These are phyloP conservation scores for Hydropotes inermis DNA, from an alignment of 2,113 vertebrate genomes.

Conservation along the genomic window DNA sequence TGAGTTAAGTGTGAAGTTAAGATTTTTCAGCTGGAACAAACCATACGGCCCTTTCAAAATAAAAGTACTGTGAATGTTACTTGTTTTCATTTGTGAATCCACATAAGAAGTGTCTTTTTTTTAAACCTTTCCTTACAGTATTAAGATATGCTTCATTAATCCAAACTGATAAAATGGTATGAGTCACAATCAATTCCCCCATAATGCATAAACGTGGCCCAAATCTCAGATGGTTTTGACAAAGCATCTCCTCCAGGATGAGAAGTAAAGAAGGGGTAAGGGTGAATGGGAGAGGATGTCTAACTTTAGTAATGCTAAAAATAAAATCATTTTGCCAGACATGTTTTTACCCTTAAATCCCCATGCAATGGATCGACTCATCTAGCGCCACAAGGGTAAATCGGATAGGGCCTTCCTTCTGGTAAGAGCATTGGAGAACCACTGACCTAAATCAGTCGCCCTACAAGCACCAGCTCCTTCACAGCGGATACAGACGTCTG, in stretches of 20 bases:
- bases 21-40: conserved; percentile 35
- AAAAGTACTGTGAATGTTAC: background rate
- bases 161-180: background rate
- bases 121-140: background rate
- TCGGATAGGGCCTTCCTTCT: background rate
- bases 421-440: background rate
- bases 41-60: background rate
- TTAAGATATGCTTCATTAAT: background rate
- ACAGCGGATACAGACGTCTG: background rate
- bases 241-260: background rate
- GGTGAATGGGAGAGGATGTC: background rate
- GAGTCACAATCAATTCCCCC: background rate
- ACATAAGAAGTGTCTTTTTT: background rate
- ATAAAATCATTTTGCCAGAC: background rate
- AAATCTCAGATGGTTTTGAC: background rate
- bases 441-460: background rate
- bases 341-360: background rate
- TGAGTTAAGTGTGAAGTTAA: conserved; percentile 37
- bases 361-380: background rate
- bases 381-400: background rate
- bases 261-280: background rate
- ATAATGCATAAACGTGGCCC: background rate
- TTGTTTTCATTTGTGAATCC: background rate
- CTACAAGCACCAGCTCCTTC: background rate
- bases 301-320: background rate